Percentiles rank a stretch among this genome's conserved stretches.
These are phyloP conservation scores for Atherinosoma microstoma DNA, from an alignment of 2,797 vertebrate genomes.

Conservation along the genomic window DNA sequence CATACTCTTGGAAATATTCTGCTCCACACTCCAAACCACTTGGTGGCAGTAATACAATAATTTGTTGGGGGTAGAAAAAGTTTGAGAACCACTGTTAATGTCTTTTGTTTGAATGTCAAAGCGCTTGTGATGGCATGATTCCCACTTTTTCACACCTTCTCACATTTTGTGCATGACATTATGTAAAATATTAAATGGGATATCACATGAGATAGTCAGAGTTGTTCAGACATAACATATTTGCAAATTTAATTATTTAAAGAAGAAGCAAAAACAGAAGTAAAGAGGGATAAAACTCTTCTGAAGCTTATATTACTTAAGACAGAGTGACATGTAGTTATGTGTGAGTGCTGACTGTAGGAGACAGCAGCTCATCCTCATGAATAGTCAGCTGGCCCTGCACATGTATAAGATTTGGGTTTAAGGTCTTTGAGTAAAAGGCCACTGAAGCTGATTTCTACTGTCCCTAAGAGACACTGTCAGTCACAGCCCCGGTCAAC, in stretches of 20 bases:
- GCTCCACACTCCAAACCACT: too few relatives aligned
- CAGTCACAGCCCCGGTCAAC: conserved; percentile 26
- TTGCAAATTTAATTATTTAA: not conserved
- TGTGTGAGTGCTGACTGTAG: not conserved
- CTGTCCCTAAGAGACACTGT: conserved; percentile 30
- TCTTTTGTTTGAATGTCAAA: not conserved
- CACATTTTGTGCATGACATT: not conserved
- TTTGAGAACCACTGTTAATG: too few relatives aligned
- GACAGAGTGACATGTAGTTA: not conserved
- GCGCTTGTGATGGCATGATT: not conserved
- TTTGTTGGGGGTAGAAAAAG: too few relatives aligned
- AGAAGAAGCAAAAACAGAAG: not conserved
- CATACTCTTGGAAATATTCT: too few relatives aligned
- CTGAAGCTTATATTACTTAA: not conserved
- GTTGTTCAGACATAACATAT: not conserved
- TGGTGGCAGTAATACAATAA: too few relatives aligned
- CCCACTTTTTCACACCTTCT: not conserved
- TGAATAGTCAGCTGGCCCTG: not conserved
- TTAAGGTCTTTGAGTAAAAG: conserved; percentile 15
- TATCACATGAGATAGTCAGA: not conserved
- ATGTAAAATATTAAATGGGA: not conserved
- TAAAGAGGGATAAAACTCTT: not conserved
- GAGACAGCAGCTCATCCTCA: not conserved
- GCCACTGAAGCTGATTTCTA: conserved; percentile 11
- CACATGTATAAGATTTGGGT: not conserved